Conservation (phyloP, 2,888 invertebrate species). For the Caenorhabditis drosophilae region DNA sequence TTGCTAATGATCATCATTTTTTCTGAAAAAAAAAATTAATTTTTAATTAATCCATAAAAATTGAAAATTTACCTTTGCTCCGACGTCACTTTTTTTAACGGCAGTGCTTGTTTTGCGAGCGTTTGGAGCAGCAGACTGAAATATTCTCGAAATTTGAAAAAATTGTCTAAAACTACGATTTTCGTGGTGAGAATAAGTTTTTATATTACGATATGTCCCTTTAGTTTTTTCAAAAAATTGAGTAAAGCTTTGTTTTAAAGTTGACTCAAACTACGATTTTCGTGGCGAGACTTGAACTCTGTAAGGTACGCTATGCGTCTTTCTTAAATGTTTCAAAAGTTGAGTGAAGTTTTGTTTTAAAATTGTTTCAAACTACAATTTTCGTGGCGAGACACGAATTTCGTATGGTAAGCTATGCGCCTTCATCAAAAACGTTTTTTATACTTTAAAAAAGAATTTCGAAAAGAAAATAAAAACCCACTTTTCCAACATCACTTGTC, state of each 20-base stretch:
- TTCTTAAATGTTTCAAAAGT: no score
- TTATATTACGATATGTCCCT: not conserved
- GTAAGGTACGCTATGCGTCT: not conserved
- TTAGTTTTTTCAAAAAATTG: no score
- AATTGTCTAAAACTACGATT: not conserved
- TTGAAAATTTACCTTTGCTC: slow-evolving; percentile 36
- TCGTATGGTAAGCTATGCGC: no score
- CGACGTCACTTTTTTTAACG: slow-evolving; percentile 57
- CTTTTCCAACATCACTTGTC: slow-evolving; percentile 56
- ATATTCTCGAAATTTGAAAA: not conserved
- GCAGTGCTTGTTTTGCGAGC: slow-evolving; percentile 65
- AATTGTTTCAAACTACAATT: not conserved
- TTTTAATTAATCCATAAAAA: not conserved
- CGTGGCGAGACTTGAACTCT: not conserved
- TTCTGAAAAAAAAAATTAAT: slow-evolving; percentile 1
- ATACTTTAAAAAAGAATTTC: not conserved
- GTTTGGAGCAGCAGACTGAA: slow-evolving; percentile 42
- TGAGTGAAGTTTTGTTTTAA: no score
- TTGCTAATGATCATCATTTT: not conserved
- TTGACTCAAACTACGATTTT: not conserved
- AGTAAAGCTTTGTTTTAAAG: no score
- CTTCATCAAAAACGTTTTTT: no score
- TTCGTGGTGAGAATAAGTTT: not conserved
- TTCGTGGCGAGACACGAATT: no score
- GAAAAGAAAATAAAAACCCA: not conserved